Evolutionary conservation across 2,888 invertebrate species (phyloP).

Genomic region (Idaea biselata): DNA sequence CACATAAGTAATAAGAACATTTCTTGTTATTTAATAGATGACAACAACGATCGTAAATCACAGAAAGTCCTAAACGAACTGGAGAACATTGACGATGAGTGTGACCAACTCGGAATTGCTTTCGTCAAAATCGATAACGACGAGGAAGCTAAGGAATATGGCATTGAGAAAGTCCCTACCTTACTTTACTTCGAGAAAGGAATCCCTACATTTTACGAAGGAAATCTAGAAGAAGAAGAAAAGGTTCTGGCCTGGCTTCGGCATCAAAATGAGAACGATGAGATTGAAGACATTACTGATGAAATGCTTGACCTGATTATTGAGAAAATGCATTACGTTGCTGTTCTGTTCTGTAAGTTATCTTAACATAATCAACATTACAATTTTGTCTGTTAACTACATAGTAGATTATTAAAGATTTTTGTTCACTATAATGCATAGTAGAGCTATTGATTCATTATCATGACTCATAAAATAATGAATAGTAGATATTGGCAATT

Average conservation of each 20-base stretch:
- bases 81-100: slow-evolving; percentile 96
- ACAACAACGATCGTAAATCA: slow-evolving; percentile 93
- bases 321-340: slow-evolving; percentile 92
- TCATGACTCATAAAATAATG: neutral
- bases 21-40: slow-evolving; percentile 80
- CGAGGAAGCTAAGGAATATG: slow-evolving; percentile 94
- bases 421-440: neutral
- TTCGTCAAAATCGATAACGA: slow-evolving; percentile 96
- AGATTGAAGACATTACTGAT: slow-evolving; percentile 96
- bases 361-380: slow-evolving; percentile 24
- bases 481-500: neutral
- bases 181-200: slow-evolving; percentile 91
- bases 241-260: slow-evolving; percentile 93
- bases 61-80: slow-evolving; percentile 92
- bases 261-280: slow-evolving; percentile 91
- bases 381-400: too few species aligned
- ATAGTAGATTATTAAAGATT: too few species aligned
- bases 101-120: slow-evolving; percentile 91
- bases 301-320: slow-evolving; percentile 96
- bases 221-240: slow-evolving; percentile 93
- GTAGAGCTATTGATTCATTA: slow-evolving; percentile 8
- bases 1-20: too few species aligned
- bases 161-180: slow-evolving; percentile 92
- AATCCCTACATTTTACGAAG: slow-evolving; percentile 88
- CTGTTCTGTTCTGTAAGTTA: slow-evolving; percentile 94